phyloP scores from a whole-genome alignment of 2,888 invertebrate species.

The Oligia fasciuncula region DNA sequence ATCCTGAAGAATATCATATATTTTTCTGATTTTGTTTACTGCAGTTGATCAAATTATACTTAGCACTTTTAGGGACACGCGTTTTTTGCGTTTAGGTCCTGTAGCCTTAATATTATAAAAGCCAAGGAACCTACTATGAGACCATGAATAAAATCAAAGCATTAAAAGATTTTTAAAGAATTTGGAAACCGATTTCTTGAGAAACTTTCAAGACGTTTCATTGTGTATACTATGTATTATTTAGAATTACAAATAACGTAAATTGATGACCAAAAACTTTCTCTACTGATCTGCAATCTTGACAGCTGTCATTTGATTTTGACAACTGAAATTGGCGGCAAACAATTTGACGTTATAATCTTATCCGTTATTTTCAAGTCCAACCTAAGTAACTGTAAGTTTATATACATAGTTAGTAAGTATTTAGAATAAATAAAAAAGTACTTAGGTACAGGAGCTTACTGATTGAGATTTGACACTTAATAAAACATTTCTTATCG shows the following conservation, averaged over 20 bases:
- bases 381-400: neutral
- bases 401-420: neutral
- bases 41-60: too few species aligned
- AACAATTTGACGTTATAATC: neutral
- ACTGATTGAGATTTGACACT: slow-evolving; percentile 43
- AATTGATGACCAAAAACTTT: neutral
- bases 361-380: neutral
- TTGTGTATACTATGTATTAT: neutral
- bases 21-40: too few species aligned
- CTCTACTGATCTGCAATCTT: neutral
- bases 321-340: slow-evolving; percentile 10
- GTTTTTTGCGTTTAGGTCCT: too few species aligned
- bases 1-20: too few species aligned
- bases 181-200: neutral
- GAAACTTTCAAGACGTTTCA: neutral
- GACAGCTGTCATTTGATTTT: slow-evolving; percentile 31
- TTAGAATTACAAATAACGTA: neutral
- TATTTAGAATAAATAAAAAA: neutral
- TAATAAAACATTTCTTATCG: slow-evolving; percentile 39
- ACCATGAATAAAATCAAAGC: neutral
- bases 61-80: too few species aligned
- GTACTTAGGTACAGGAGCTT: slow-evolving; percentile 1
- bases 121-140: neutral
- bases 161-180: neutral
- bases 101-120: neutral